These are phyloP conservation scores for Chironomus striatipennis DNA, from an alignment of 1,140 invertebrate species.

Conservation along the genomic window DNA sequence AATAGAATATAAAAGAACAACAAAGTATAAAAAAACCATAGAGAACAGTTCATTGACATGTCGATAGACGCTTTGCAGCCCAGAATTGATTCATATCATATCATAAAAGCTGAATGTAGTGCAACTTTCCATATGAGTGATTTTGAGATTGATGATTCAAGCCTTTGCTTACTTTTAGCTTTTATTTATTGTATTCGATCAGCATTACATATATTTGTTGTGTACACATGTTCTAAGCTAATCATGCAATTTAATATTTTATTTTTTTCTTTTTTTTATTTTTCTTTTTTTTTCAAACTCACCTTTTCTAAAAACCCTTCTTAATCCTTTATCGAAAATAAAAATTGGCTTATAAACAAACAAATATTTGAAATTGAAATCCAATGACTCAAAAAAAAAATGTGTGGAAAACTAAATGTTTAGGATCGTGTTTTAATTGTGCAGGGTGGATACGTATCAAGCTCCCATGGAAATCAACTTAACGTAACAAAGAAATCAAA, in stretches of 20 bases:
- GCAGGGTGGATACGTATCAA: conserved; percentile 50
- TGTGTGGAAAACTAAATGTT: not conserved
- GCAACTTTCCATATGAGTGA: not conserved
- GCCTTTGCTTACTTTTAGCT: not conserved
- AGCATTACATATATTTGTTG: not conserved
- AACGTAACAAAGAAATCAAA: conserved; percentile 59
- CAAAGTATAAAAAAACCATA: too few relatives aligned
- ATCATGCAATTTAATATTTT: not conserved
- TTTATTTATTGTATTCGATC: too few relatives aligned
- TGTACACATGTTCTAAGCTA: conserved; percentile 17
- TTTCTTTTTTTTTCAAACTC: not conserved
- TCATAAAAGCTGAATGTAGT: too few relatives aligned
- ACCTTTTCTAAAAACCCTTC: not conserved
- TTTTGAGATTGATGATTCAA: not conserved
- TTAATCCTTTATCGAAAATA: not conserved
- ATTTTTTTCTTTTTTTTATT: not conserved
- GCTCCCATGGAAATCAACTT: conserved; percentile 43
- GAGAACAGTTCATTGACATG: too few relatives aligned
- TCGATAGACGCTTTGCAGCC: too few relatives aligned
- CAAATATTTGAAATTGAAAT: not conserved
- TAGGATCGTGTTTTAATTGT: conserved; percentile 52
- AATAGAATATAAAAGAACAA: too few relatives aligned
- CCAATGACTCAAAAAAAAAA: not conserved
- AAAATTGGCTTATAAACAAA: not conserved
- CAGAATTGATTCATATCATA: too few relatives aligned